Evolutionary conservation across 1,140 invertebrate genomes (phyloP).

Genomic region (Protaetia brevitarsis): DNA sequence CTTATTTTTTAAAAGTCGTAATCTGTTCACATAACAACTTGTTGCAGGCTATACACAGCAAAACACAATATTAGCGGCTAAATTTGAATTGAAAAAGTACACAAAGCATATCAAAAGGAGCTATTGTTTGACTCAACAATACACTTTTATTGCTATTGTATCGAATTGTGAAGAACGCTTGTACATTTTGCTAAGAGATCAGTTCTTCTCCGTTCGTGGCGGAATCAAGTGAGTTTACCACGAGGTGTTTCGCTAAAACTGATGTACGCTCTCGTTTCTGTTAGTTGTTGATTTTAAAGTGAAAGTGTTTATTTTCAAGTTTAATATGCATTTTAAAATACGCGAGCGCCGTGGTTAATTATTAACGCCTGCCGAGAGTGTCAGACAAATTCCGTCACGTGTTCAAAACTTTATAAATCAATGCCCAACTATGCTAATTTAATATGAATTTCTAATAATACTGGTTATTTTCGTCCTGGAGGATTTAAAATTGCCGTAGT

Average conservation of each 20-base stretch:
- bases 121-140: conserved; percentile 20
- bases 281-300: background rate
- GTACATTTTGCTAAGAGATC: conserved; percentile 11
- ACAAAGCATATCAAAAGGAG: conserved; percentile 18
- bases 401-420: background rate
- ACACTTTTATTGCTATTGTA: conserved; percentile 22
- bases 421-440: background rate
- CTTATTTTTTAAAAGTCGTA: background rate
- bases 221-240: background rate
- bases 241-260: background rate
- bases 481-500: conserved; percentile 21
- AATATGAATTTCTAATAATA: background rate
- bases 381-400: background rate
- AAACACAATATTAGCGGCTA: conserved; percentile 8
- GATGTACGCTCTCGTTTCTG: background rate
- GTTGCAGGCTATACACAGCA: conserved; percentile 4
- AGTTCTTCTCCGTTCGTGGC: conserved; percentile 5
- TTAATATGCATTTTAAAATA: background rate
- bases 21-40: conserved; percentile 9
- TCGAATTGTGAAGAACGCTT: conserved; percentile 18
- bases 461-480: background rate
- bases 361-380: background rate
- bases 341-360: background rate
- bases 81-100: conserved; percentile 21
- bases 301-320: background rate